phyloP scores from a whole-genome alignment of 2,113 vertebrate genomes.

The Rhegmatorhina hoffmannsi region DNA sequence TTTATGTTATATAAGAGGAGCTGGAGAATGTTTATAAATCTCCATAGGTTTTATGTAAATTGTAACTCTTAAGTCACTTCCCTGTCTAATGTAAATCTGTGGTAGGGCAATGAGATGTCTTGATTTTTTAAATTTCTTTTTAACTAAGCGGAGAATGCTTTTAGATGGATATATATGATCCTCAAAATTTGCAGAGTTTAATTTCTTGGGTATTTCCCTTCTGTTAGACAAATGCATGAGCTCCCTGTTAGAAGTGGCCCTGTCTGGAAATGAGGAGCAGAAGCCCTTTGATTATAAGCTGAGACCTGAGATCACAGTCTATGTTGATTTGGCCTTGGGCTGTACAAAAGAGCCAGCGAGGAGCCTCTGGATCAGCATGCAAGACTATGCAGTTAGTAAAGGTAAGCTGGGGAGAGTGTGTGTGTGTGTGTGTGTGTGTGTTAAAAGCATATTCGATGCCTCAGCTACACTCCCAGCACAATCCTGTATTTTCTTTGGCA shows the following conservation, averaged over 20 bases:
- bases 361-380: conserved; percentile 96
- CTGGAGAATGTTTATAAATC: not conserved
- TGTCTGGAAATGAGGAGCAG: conserved; percentile 96
- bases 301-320: conserved; percentile 83
- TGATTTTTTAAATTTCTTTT: not conserved
- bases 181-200: not conserved
- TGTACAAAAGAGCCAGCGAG: conserved; percentile 93
- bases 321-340: conserved; percentile 91
- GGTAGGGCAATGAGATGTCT: not conserved
- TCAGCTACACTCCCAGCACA: not conserved
- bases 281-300: conserved; percentile 93
- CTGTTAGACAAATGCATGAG: conserved; percentile 89
- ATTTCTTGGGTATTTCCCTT: not conserved
- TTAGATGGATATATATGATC: not conserved
- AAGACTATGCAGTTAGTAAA: conserved; percentile 96
- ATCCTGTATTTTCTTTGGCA: not conserved
- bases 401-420: conserved; percentile 69
- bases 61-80: not conserved
- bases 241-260: conserved; percentile 89
- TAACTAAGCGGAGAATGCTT: not conserved
- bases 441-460: not conserved
- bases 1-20: not conserved
- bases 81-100: not conserved
- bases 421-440: accelerated
- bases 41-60: not conserved